A percentile compares a stretch with the other conserved stretches of the same genome.
These are phyloP conservation scores for Champsocephalus gunnari DNA, from an alignment of 2,797 vertebrate species.

Conservation along the genomic window DNA sequence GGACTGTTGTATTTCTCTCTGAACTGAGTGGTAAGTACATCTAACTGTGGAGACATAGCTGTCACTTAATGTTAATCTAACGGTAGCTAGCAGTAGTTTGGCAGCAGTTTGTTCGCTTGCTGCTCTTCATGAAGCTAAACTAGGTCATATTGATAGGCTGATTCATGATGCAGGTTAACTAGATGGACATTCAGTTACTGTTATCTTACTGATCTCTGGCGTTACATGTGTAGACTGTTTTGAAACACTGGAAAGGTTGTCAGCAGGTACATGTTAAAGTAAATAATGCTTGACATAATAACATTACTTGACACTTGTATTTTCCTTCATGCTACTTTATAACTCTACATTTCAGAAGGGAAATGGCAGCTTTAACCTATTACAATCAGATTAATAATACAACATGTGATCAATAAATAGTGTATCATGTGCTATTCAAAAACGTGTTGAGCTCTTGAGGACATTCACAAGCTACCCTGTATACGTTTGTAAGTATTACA, in stretches of 20 bases:
- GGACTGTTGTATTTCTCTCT: neutral
- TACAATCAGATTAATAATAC: too few species aligned
- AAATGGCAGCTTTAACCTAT: too few species aligned
- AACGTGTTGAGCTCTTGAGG: too few species aligned
- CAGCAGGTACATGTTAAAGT: neutral
- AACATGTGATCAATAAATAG: too few species aligned
- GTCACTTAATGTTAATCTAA: slow-evolving; percentile 2
- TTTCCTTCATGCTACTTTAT: too few species aligned
- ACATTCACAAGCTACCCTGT: too few species aligned
- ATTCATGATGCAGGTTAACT: fast-evolving
- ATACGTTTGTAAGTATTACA: too few species aligned
- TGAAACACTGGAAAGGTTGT: too few species aligned
- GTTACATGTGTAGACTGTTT: neutral
- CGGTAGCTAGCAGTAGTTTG: neutral
- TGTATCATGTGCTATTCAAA: too few species aligned
- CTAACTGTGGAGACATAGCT: neutral
- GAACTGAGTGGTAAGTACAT: slow-evolving; percentile 64
- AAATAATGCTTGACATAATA: too few species aligned
- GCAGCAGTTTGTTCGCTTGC: neutral
- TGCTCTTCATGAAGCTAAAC: neutral
- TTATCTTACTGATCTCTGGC: neutral
- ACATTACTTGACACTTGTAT: too few species aligned
- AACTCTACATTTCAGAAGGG: too few species aligned
- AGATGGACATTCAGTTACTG: neutral
- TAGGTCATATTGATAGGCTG: neutral